These are phyloP conservation scores for Enteromius argenteus DNA, from an alignment of 2,797 vertebrate species.

Conservation along the genomic window DNA sequence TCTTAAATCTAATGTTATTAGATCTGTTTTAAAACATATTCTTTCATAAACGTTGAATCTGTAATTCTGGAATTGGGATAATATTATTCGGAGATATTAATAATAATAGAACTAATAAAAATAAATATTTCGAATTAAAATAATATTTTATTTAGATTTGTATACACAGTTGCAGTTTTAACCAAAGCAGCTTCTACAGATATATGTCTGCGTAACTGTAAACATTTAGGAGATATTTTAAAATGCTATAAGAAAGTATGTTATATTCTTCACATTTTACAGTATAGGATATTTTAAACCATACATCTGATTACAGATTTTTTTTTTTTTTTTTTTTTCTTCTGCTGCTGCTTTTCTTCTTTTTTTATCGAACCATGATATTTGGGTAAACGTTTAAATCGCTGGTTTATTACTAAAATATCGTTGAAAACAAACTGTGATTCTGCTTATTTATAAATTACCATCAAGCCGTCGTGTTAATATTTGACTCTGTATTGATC, in stretches of 20 bases:
- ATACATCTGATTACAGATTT: background rate
- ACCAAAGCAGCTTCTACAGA: background rate
- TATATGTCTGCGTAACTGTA: background rate
- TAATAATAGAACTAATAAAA: background rate
- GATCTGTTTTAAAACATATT: background rate
- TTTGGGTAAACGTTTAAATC: slow-evolving; percentile 14
- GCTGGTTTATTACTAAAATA: background rate
- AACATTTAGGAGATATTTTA: background rate
- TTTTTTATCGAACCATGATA: background rate
- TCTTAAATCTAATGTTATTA: background rate
- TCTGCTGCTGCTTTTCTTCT: background rate
- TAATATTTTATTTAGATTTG: background rate
- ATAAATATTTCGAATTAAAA: background rate
- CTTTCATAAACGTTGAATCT: background rate
- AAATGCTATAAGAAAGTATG: background rate
- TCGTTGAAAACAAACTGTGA: background rate
- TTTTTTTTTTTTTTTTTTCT: background rate
- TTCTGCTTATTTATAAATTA: background rate
- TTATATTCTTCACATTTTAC: background rate
- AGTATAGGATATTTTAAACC: background rate
- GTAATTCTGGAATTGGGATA: background rate
- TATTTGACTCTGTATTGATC: slow-evolving; percentile 83
- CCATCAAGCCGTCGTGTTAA: background rate
- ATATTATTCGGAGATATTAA: background rate
- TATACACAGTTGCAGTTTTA: background rate